These are phyloP conservation scores for Chrysotoxum bicinctum DNA, from an alignment of 2,888 invertebrate species.

Conservation along the genomic window DNA sequence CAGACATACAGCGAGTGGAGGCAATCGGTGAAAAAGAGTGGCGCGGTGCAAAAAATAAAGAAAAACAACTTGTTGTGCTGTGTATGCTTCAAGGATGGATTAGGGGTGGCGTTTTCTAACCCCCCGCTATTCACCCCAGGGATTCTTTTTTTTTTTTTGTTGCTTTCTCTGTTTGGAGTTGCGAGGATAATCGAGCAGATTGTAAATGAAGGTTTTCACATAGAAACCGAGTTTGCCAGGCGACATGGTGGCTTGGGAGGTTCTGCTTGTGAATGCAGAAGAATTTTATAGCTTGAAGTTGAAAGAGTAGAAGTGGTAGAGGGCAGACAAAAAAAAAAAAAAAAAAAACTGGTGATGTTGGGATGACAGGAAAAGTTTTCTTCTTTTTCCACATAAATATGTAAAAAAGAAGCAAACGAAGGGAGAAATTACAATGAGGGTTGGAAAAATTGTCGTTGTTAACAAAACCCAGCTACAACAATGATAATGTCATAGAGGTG, in stretches of 20 bases:
- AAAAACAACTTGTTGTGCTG: slow-evolving; percentile 71
- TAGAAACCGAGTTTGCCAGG: slow-evolving; percentile 39
- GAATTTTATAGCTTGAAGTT: slow-evolving; percentile 19
- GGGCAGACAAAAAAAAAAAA: not conserved
- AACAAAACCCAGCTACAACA: slow-evolving; percentile 72
- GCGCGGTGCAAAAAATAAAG: slow-evolving; percentile 41
- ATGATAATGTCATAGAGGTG: slow-evolving; percentile 70
- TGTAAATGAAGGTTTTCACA: slow-evolving; percentile 68
- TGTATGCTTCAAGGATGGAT: slow-evolving; percentile 49
- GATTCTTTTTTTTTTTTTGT: slow-evolving; percentile 8
- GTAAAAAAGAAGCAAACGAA: not conserved
- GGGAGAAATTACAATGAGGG: slow-evolving; percentile 10
- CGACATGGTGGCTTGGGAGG: slow-evolving; percentile 22
- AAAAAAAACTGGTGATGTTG: slow-evolving; percentile 5
- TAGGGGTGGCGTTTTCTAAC: slow-evolving; percentile 43
- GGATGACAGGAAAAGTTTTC: slow-evolving; percentile 37
- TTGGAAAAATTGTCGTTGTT: slow-evolving; percentile 65
- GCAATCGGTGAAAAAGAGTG: not conserved
- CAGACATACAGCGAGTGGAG: not conserved
- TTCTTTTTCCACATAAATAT: slow-evolving; percentile 46
- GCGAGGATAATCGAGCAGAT: slow-evolving; percentile 71
- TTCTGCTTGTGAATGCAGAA: slow-evolving; percentile 19
- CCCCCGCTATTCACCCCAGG: not conserved
- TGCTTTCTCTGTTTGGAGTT: slow-evolving; percentile 25
- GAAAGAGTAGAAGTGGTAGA: not conserved